phyloP scores from a whole-genome alignment of 2,888 invertebrate genomes.

The Dyspetes luteomarginatus region DNA sequence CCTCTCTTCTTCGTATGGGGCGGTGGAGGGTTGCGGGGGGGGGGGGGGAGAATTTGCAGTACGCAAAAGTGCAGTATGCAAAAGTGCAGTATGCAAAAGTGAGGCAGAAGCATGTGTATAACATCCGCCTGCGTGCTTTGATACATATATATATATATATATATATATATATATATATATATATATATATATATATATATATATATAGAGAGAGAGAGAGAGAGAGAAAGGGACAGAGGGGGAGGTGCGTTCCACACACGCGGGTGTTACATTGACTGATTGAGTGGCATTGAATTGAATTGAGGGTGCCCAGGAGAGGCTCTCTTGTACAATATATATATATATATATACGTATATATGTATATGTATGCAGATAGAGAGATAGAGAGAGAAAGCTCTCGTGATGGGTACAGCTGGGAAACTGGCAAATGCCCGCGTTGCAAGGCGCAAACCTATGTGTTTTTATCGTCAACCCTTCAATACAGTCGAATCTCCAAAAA shows the following conservation, averaged over 20 bases:
- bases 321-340: no score
- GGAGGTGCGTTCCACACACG: slow-evolving; percentile 73
- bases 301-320: slow-evolving; percentile 72
- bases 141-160: no score
- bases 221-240: slow-evolving; percentile 27
- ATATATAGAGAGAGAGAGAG: background rate
- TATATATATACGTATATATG: background rate
- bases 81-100: slow-evolving; percentile 44
- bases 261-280: slow-evolving; percentile 82
- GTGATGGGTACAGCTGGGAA: slow-evolving; percentile 59
- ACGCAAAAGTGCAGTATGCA: slow-evolving; percentile 16
- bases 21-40: background rate
- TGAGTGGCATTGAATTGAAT: slow-evolving; percentile 83
- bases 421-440: slow-evolving; percentile 77
- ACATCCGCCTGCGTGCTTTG: slow-evolving; percentile 32
- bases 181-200: no score
- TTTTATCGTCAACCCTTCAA: slow-evolving; percentile 47
- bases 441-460: slow-evolving; percentile 63
- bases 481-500: slow-evolving; percentile 29
- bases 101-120: slow-evolving; percentile 48
- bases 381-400: slow-evolving; percentile 38
- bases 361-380: background rate
- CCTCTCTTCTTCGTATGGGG: background rate
- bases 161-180: no score
- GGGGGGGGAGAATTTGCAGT: background rate